Base-by-base conservation (phyloP, 2,113 vertebrate species). In the Sigmodon hispidus region DNA sequence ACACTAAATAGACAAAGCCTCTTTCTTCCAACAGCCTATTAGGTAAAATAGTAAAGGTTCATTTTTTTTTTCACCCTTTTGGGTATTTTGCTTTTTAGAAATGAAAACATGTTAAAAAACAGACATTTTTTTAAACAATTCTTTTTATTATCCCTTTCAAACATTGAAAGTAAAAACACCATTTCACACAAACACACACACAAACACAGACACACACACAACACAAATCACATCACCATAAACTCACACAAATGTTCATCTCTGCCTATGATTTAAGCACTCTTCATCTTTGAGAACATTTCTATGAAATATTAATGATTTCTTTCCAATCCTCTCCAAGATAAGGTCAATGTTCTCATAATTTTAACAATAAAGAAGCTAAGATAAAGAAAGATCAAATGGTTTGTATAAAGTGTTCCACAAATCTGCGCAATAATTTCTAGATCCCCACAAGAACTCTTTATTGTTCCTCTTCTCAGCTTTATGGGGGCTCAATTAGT, bases 351-450 rank as follows among this genome's bases (percentile, higher is more conserved):
- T 65, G 67, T 67, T 79, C 84, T 96, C 87, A 79, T 89, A 72
- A 91, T 87, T 95, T 97, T 89, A 95, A 87, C 65, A 31, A 26
- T 65, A 87, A 79, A 96, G 52, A 79, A 94, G 83, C 12, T 48
- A 95, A 76, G 43, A 84, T 48, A 85, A 94, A 90, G 26, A 89
- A 50, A 77, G 65, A 87, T 50, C 43, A 91, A 89, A 48, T 50
- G 26, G 19, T 91, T 96, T 95, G 77, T 85, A 34, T 52, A 70
- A 80, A 72, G 45, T 59, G 45, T 6, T 24, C 7, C 22, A 87
- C 45, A 69, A 77, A 89, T 85, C 59, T 91, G 26, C n/a, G 45
- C 11, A 70, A 29, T 36, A 12, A 89, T 81, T 65, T 80, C 65
- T 3, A 77, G 1, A 67, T 6, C 12, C 7, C 70, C 3, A 5